Conservation (phyloP, 2,888 invertebrate genomes). For the Odontocerum albicorne region DNA sequence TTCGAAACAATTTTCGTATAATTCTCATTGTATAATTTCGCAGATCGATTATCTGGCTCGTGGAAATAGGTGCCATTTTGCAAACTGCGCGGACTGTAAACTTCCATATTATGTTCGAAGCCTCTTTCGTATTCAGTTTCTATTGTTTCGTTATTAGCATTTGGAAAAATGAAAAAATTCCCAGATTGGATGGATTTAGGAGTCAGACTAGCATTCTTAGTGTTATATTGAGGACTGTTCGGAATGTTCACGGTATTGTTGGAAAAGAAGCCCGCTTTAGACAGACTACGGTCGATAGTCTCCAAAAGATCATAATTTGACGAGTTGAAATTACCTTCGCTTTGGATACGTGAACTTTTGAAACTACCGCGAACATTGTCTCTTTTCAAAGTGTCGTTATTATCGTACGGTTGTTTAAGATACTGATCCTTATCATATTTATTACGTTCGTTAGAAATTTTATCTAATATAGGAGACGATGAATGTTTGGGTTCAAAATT, state of each 20-base stretch:
- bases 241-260: conserved; percentile 7
- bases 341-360: conserved; percentile 7
- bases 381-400: conserved; percentile 18
- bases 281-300: conserved; percentile 30
- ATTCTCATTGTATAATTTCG: conserved; percentile 8
- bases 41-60: conserved; percentile 3
- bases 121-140: conserved; percentile 1
- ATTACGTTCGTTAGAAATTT: background rate
- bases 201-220: conserved; percentile 32
- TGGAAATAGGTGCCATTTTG: conserved; percentile 19
- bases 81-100: conserved; percentile 24
- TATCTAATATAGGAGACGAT: background rate
- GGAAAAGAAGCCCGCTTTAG: conserved; percentile 21
- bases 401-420: no score
- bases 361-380: conserved; percentile 12
- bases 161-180: conserved; percentile 26
- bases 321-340: conserved; percentile 15
- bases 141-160: conserved; percentile 1
- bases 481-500: background rate
- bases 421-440: background rate
- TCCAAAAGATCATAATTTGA: conserved; percentile 29
- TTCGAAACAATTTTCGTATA: conserved; percentile 42
- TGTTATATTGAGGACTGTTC: conserved; percentile 29
- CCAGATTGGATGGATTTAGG: conserved; percentile 28
- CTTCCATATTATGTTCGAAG: conserved; percentile 7